Conservation (phyloP, 2,888 invertebrate species). For the Dermolepida albohirtum region DNA sequence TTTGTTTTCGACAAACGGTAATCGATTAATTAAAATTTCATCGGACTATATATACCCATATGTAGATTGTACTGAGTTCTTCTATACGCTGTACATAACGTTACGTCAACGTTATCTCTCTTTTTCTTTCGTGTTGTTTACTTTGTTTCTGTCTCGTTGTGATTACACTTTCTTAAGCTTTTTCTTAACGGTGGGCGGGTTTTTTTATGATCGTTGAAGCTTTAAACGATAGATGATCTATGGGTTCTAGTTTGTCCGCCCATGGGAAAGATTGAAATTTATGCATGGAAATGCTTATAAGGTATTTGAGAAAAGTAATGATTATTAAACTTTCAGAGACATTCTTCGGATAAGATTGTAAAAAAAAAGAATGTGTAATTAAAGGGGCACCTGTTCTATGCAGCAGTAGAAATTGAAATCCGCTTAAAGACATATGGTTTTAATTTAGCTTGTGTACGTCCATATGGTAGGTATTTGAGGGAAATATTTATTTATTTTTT, state of each 20-base stretch:
- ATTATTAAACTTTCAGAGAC: constrained; percentile 1
- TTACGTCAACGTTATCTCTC: constrained; percentile 22
- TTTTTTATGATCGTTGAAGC: constrained; percentile 27
- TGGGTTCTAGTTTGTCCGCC: constrained; percentile 30
- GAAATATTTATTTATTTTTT: too few species aligned
- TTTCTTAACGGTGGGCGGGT: constrained; percentile 15
- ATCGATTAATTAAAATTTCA: constrained; percentile 46
- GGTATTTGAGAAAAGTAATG: constrained; percentile 12
- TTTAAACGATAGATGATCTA: constrained; percentile 37
- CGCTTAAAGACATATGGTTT: too few species aligned
- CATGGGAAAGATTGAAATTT: constrained; percentile 29
- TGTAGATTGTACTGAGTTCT: constrained; percentile 28
- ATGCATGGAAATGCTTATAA: constrained; percentile 7
- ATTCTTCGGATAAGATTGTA: too few species aligned
- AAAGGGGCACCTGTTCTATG: too few species aligned
- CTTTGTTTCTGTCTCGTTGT: not conserved
- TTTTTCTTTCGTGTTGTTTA: constrained; percentile 7
- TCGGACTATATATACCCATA: constrained; percentile 29
- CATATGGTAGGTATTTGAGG: too few species aligned
- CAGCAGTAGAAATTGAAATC: too few species aligned
- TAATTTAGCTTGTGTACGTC: too few species aligned
- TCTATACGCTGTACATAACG: constrained; percentile 25
- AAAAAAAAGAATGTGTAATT: too few species aligned
- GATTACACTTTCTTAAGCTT: constrained; percentile 6
- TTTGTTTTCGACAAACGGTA: constrained; percentile 43